phyloP scores from a whole-genome alignment of 2,888 invertebrate genomes.

The Cheilosia urbana region DNA sequence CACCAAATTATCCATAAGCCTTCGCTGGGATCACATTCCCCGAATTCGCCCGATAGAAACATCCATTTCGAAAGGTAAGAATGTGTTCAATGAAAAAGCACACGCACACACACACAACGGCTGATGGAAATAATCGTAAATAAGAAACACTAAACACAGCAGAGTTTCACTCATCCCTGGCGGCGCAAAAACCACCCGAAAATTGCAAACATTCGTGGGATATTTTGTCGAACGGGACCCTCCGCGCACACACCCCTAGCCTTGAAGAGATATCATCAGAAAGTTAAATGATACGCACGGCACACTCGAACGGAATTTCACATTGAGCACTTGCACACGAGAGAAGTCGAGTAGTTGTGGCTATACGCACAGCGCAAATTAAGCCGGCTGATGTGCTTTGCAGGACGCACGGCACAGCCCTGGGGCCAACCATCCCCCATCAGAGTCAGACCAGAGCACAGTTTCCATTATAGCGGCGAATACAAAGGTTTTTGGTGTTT shows the following conservation, averaged over 20 bases:
- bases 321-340: slow-evolving; percentile 35
- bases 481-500: slow-evolving; percentile 60
- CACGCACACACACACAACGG: slow-evolving; percentile 18
- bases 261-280: slow-evolving; percentile 51
- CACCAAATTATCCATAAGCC: slow-evolving; percentile 51
- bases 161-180: slow-evolving; percentile 46
- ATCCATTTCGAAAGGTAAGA: slow-evolving; percentile 51
- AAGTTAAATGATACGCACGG: slow-evolving; percentile 62
- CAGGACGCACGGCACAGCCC: background rate
- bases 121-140: slow-evolving; percentile 68
- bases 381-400: slow-evolving; percentile 12
- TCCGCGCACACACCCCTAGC: background rate
- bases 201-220: slow-evolving; percentile 30
- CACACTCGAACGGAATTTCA: slow-evolving; percentile 26
- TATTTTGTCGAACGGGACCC: background rate
- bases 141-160: slow-evolving; percentile 58
- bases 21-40: slow-evolving; percentile 27
- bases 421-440: background rate
- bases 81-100: slow-evolving; percentile 18
- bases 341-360: slow-evolving; percentile 9
- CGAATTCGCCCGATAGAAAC: slow-evolving; percentile 24
- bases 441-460: slow-evolving; percentile 25
- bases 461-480: slow-evolving; percentile 22
- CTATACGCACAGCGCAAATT: slow-evolving; percentile 20
- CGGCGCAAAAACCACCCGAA: background rate